Evolutionary conservation across 2,888 invertebrate genomes (phyloP).

Genomic region (Timandra comae): DNA sequence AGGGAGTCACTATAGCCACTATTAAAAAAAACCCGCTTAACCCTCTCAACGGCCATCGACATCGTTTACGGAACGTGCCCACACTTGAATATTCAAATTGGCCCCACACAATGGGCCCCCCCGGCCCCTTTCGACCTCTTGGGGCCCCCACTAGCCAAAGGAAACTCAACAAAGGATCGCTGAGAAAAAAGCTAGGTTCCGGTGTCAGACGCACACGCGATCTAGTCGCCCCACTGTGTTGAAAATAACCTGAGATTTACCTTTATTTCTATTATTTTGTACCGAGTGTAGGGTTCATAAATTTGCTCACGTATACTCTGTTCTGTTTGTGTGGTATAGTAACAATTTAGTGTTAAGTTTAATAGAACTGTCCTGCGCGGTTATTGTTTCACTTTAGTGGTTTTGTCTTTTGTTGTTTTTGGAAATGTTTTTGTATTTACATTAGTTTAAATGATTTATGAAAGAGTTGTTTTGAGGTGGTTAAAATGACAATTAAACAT

Average conservation of each 20-base stretch:
- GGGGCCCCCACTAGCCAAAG: conserved; percentile 36
- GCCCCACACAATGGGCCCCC: conserved; percentile 45
- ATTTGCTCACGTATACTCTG: conserved; percentile 6
- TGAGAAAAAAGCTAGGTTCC: conserved; percentile 62
- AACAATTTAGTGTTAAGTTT: conserved; percentile 12
- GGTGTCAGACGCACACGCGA: conserved; percentile 62
- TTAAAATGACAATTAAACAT: too few relatives aligned
- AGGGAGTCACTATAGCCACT: conserved; percentile 10
- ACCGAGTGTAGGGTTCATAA: conserved; percentile 3
- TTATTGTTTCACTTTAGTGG: conserved; percentile 12
- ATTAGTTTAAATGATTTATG: too few relatives aligned
- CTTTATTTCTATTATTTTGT: conserved; percentile 10
- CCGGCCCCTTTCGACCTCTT: conserved; percentile 24
- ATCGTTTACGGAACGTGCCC: conserved; percentile 48
- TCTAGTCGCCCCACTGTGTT: conserved; percentile 23
- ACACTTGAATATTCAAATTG: conserved; percentile 68
- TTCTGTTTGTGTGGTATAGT: too few relatives aligned
- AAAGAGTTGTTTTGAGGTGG: too few relatives aligned
- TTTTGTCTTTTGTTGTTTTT: too few relatives aligned
- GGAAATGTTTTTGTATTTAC: too few relatives aligned
- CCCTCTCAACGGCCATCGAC: conserved; percentile 35
- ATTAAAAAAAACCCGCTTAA: conserved; percentile 23
- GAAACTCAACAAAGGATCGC: conserved; percentile 59
- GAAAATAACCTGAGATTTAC: conserved; percentile 23
- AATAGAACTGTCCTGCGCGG: conserved; percentile 8